Percentiles rank a stretch among this genome's conserved stretches.
Conservation (phyloP, 1,140 invertebrate genomes). For the Pseudomyrmex concolor region DNA sequence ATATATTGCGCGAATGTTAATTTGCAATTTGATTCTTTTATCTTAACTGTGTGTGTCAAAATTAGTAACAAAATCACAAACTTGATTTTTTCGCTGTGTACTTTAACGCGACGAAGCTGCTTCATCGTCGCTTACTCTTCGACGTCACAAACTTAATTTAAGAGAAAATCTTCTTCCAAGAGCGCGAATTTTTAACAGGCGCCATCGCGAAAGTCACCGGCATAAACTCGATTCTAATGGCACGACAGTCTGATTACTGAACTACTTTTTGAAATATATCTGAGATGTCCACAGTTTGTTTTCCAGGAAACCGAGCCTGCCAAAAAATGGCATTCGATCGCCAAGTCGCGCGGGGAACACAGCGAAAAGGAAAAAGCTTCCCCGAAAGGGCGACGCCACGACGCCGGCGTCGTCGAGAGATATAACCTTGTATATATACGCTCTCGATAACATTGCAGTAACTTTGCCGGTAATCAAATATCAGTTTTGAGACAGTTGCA, state of each 20-base stretch:
- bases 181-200: conserved; percentile 4
- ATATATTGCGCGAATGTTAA: not conserved
- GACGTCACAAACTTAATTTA: conserved; percentile 22
- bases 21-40: not conserved
- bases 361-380: conserved; percentile 46
- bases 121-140: not conserved
- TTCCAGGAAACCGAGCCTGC: conserved; percentile 37
- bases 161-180: not conserved
- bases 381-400: conserved; percentile 25
- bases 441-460: conserved; percentile 1
- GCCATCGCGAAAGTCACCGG: not conserved
- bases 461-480: not conserved
- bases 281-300: conserved; percentile 2
- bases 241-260: conserved; percentile 41
- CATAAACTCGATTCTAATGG: conserved; percentile 42
- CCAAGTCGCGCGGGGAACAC: not conserved
- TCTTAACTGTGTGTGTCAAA: too few relatives aligned
- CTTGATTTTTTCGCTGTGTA: too few relatives aligned
- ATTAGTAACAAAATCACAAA: too few relatives aligned
- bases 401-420: not conserved
- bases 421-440: conserved; percentile 28
- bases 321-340: conserved; percentile 32
- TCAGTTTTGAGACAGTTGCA: not conserved
- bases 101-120: not conserved
- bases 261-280: conserved; percentile 13